Base-by-base conservation (phyloP, 2,888 invertebrate species). In the Eurytoma californica region DNA sequence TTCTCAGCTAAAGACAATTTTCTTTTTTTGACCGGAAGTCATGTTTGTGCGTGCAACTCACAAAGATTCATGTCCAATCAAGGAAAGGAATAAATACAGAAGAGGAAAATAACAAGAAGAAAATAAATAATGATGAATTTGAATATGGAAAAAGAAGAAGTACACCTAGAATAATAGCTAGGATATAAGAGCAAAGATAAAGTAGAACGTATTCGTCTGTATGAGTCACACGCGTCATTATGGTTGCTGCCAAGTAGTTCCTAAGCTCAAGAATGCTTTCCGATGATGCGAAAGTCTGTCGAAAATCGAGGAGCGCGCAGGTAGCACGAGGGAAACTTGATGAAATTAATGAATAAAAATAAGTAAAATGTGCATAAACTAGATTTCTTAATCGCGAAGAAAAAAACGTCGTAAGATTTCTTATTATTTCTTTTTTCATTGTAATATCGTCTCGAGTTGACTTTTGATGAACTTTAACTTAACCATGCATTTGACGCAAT, bases 161-260 rank as follows among this genome's bases (percentile, higher is more conserved):
- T 81, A 83, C 82, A 82, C 83, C 82, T 85, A 86, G 83, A 82
- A 83, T 84, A 84, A 86, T 84, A 85, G 81, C 82, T 87, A 86
- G 84, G 80, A 82, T 82, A 79, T 85, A 84, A 86, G 83, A 79
- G 81, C 80, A 82, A 84, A 84, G 82, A 83, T 80, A 81, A 82
- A 83, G 83, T 84, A 83, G 84, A 84, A 83, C 72, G 79, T 83
- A 85, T 81, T 81, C 84, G 82, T 86, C 80, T 84, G 82, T 85
- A 84, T 67, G 81, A 86, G 82, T 85, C 83, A 82, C 83, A 83
- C 79, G 82, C 83, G 82, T 85, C 83, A 82, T 80, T 80, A 81
- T 84, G 83, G 85, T 85, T 85, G 87, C 86, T 86, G 85, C 86
- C 86, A 86, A 84, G 83, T 87, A 86, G 86, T 87, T 87, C 85